Evolutionary conservation across 2,797 vertebrate genomes (phyloP).

Genomic region (Bradypodion ventrale): DNA sequence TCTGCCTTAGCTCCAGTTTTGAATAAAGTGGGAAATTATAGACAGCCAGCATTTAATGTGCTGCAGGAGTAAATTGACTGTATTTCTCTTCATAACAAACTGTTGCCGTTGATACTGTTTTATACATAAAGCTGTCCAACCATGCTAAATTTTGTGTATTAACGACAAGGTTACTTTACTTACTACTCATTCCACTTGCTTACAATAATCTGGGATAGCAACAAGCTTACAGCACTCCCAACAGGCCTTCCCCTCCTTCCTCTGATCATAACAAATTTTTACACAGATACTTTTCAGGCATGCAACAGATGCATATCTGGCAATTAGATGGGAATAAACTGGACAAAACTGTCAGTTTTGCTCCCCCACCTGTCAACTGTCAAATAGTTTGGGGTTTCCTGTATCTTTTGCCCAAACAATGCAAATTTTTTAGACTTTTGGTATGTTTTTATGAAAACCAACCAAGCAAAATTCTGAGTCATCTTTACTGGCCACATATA

Average conservation of each 20-base stretch:
- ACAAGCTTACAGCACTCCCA: conserved; percentile 29
- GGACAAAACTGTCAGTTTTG: background rate
- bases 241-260: background rate
- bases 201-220: conserved; percentile 34
- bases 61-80: conserved; percentile 37
- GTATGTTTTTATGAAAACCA: background rate
- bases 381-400: background rate
- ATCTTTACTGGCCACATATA: background rate
- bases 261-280: conserved; percentile 13
- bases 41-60: conserved; percentile 37
- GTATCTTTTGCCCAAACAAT: background rate
- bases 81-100: conserved; percentile 52
- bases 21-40: conserved; percentile 54
- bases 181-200: conserved; percentile 36
- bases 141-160: conserved; percentile 40
- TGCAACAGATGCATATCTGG: background rate
- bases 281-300: conserved; percentile 5
- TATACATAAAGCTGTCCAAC: conserved; percentile 32
- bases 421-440: background rate
- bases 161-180: conserved; percentile 49
- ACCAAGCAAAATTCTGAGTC: background rate
- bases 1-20: conserved; percentile 38
- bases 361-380: background rate
- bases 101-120: conserved; percentile 44
- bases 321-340: background rate